Evolutionary conservation across 2,888 invertebrate species (phyloP), one percentile per base, ranked within the genome.

Genomic region (Hypselothyrea guttata): DNA sequence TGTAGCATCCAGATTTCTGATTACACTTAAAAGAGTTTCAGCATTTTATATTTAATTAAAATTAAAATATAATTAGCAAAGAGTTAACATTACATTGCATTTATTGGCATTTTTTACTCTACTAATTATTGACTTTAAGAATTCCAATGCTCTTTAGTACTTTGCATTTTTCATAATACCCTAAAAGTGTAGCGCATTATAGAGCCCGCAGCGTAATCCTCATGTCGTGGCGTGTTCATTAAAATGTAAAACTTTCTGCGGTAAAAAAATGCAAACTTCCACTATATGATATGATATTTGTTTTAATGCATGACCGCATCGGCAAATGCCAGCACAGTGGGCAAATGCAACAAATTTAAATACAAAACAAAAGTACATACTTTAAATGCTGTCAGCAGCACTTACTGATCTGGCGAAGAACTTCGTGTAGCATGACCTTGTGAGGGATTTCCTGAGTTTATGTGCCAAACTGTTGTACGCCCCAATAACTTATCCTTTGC

Each of bases 401-500:
- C 22, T 46, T 42, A 31, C 18, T 22, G 45, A 58, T 53, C 64
- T 49, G 44, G 53, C 34, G 47, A 49, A 30, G 30, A 28, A 35
- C 34, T 46, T 5, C 22, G 5, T 28, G 16, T 37, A 33, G 45
- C 37, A 33, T 18, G 40, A 35, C 9, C 22, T 18, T 15, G 33
- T 27, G 28, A 2, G 1, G 13, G 5, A 34, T 46, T 22, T 41
- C 4, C 18, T 15, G 35, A 51, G 22, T 45, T 57, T 13, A 13
- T 22, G 18, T 46, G 47, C 31, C 33, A 33, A 41, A 38, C 9
- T 30, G 33, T 46, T 48, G 27, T 30, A 16, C 18, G 9, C 46
- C 53, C 38, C 33, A 28, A 46, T 30, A 46, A 47, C 27, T 48
- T 59, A 59, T 59, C 54, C 59, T 44, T 71, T 72, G 48, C 49